A percentile compares a stretch with the other conserved stretches of the same genome.
These are phyloP conservation scores for Dermochelys coriacea DNA, from an alignment of 2,797 vertebrate genomes.

Conservation along the genomic window DNA sequence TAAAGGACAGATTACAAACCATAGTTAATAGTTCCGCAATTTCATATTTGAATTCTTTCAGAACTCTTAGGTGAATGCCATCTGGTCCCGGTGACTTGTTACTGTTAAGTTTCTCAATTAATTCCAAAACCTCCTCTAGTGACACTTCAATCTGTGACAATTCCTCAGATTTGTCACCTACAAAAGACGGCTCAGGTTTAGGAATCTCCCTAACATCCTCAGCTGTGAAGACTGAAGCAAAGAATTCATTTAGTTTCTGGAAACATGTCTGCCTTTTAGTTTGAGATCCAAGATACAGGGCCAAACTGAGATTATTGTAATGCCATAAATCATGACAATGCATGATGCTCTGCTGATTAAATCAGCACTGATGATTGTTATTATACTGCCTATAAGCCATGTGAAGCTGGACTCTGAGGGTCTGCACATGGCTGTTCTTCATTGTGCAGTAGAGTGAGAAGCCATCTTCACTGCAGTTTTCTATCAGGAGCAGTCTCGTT, in stretches of 20 bases:
- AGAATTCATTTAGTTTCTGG: not conserved
- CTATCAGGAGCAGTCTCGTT: conserved; percentile 36
- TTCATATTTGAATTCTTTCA: too few relatives aligned
- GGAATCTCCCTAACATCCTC: too few relatives aligned
- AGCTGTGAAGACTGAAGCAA: too few relatives aligned
- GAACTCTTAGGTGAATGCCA: too few relatives aligned
- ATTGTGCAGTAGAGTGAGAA: conserved; percentile 33
- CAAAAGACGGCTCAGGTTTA: too few relatives aligned
- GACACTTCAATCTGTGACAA: too few relatives aligned
- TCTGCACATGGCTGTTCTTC: not conserved
- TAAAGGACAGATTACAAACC: too few relatives aligned
- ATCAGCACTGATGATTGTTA: not conserved
- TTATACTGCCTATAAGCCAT: not conserved
- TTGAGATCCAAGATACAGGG: not conserved
- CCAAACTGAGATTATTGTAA: not conserved
- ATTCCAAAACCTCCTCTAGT: too few relatives aligned
- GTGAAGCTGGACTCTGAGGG: not conserved
- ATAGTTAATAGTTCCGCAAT: too few relatives aligned
- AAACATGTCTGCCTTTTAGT: not conserved
- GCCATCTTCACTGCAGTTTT: conserved; percentile 9
- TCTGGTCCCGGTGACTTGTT: too few relatives aligned
- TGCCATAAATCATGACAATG: conserved; percentile 18
- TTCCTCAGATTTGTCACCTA: too few relatives aligned
- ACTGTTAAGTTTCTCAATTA: too few relatives aligned
- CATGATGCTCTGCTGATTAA: not conserved